Conservation (phyloP, 2,888 invertebrate genomes). For the Gerris lacustris region DNA sequence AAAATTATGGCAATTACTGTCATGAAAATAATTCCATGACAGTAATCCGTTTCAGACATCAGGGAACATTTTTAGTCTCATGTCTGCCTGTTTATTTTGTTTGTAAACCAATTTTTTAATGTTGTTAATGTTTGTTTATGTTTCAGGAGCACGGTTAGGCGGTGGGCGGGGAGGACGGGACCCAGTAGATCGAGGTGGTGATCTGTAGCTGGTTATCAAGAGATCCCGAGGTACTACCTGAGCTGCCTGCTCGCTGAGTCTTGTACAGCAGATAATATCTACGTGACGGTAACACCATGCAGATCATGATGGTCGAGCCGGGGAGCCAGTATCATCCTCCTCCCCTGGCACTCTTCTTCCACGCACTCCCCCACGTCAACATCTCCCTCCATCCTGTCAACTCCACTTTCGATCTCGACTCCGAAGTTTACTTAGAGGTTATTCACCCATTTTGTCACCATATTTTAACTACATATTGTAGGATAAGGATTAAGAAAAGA, state of each 20-base stretch:
- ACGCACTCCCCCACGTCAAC: slow-evolving; percentile 82
- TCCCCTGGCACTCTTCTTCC: slow-evolving; percentile 73
- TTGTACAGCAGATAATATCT: neutral
- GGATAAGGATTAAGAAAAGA: neutral
- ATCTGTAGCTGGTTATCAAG: neutral
- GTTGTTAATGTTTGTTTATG: neutral
- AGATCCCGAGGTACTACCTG: too few species aligned
- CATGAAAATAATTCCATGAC: too few species aligned
- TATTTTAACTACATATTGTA: neutral
- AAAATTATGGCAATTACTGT: too few species aligned
- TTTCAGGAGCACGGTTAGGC: neutral
- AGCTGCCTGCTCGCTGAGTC: neutral
- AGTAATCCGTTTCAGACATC: too few species aligned
- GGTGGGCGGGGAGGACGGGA: neutral
- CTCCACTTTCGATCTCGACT: slow-evolving; percentile 79
- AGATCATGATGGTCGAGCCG: slow-evolving; percentile 27
- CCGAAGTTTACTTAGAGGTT: slow-evolving; percentile 83
- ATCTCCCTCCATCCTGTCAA: slow-evolving; percentile 81
- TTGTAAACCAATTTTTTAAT: too few species aligned
- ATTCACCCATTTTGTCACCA: slow-evolving; percentile 24
- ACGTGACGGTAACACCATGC: neutral
- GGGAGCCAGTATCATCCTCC: slow-evolving; percentile 60
- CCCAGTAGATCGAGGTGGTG: neutral
- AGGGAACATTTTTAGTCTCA: too few species aligned
- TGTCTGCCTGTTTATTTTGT: too few species aligned